Evolutionary conservation across 1,140 invertebrate genomes (phyloP), one percentile per base, ranked within the genome.

Genomic region (Penaeus vannamei): DNA sequence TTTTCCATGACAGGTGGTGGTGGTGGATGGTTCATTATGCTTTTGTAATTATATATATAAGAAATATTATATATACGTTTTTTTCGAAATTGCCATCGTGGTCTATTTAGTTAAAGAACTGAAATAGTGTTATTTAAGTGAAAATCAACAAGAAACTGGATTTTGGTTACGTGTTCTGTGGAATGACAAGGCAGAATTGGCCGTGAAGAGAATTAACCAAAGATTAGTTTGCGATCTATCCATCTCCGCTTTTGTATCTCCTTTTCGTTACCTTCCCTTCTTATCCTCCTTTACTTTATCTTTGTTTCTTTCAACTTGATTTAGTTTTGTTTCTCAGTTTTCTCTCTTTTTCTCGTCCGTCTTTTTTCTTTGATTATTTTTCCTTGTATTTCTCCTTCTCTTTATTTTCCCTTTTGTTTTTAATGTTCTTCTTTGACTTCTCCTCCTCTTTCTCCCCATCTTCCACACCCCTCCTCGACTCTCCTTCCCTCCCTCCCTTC

Each of bases 401-500:
- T 79, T 20, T 42, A 32, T 42, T 36, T 42, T 36, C 76, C 10
- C 22, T 7, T 19, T n/a, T 29, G 0, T 53, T 36, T 36, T 36
- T 42, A 10, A 23, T n/a, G 10, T 4, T n/a, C 76, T 79, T 79
- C 20, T 1, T 42, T 36, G 3, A 14, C 29, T 32, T 20, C 20
- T n/a, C n/a, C n/a, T n/a, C n/a, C n/a, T 20, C 76, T 46, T 7
- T 36, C 1, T 46, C 20, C 7, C 42, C n/a, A 0, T 79, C 5
- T 29, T 79, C 20, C n/a, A 1, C 76, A 0, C 36, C 76, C 42
- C 36, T 2, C 72, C 1, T 32, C 72, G 2, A 20, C 12, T 79
- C 76, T 53, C 77, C 53, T 53, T 81, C 79, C 22, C 79, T 23
- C 23, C n/a, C n/a, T n/a, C n/a, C n/a, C n/a, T n/a, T n/a, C n/a